Evolutionary conservation across 1,140 invertebrate species (phyloP), one percentile per base, ranked within the genome.

Genomic region (Leptonema lineaticorne): DNA sequence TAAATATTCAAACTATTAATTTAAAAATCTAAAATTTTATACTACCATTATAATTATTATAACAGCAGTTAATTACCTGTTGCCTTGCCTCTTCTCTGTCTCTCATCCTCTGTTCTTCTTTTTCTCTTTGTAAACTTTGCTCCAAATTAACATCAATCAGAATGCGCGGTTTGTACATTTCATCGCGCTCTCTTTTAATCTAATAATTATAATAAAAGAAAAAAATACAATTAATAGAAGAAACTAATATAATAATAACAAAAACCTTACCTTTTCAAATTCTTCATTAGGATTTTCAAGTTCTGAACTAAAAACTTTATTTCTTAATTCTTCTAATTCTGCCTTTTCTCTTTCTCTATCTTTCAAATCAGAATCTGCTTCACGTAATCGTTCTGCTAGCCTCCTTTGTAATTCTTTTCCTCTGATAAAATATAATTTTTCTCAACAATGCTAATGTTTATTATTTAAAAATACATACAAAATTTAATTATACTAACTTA

Each of bases 331-430:
- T 75, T 95, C 94, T 27, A 99, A 84, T 81, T 99, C 96, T 76
- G 94, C 92, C 73, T 90, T 90, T 79, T 99, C 97, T 75, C 90
- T 89, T 71, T 90, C 89, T 28, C 95, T 82, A 82, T 99, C 97
- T 72, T 92, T 87, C 8, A 87, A 89, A 82, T 99, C 97, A 5
- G 85, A 84, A 80, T 97, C 95, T 4, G 94, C 92, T 81, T 99
- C 97, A 69, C 94, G 89, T 53, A 96, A 92, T 68, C 96, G 84
- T 75, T 96, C 93, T 48, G 91, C 90, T 45, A 97, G 80, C n/a
- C 96, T 84, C 67, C 92, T 87, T 76, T 92, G 90, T 50, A 99
- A 82, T 76, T 95, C 93, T 79, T 94, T 90, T 29, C 94, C 93
- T 74, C 90, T 92, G 76, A 27, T 79, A 78, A 74, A 50, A 27